These are phyloP conservation scores for Mythimna ferrago DNA, from an alignment of 2,888 invertebrate species.

Conservation along the genomic window DNA sequence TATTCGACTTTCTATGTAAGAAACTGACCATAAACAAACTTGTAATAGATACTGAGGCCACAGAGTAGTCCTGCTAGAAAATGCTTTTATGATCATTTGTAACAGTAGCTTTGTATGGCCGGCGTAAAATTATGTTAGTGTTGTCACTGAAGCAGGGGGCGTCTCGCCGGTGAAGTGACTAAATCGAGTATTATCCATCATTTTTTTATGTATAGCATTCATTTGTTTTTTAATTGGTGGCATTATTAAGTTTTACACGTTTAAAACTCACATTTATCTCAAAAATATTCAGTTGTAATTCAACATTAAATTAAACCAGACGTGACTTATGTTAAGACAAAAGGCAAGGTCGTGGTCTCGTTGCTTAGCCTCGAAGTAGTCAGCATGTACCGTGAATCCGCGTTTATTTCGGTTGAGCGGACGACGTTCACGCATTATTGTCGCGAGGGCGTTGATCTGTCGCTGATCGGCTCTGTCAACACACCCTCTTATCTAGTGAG, in stretches of 20 bases:
- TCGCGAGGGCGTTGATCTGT: slow-evolving; percentile 26
- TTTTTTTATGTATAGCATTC: slow-evolving; percentile 56
- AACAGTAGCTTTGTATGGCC: slow-evolving; percentile 60
- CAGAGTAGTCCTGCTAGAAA: slow-evolving; percentile 78
- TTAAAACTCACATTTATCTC: slow-evolving; percentile 46
- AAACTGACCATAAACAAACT: slow-evolving; percentile 59
- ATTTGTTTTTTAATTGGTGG: slow-evolving; percentile 55
- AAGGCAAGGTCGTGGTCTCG: slow-evolving; percentile 29
- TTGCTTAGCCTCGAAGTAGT: slow-evolving; percentile 25
- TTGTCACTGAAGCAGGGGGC: slow-evolving; percentile 34
- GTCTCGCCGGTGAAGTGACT: slow-evolving; percentile 46
- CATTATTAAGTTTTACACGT: slow-evolving; percentile 60
- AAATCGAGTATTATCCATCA: slow-evolving; percentile 62
- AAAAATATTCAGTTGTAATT: slow-evolving; percentile 37
- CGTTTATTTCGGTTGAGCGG: slow-evolving; percentile 19
- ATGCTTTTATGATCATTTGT: slow-evolving; percentile 62
- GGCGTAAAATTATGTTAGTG: slow-evolving; percentile 62
- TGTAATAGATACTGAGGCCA: slow-evolving; percentile 67
- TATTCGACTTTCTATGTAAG: slow-evolving; percentile 71
- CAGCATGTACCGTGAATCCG: slow-evolving; percentile 25
- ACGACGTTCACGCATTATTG: slow-evolving; percentile 8
- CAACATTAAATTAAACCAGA: slow-evolving; percentile 10
- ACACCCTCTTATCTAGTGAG: slow-evolving; percentile 30
- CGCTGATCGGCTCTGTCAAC: slow-evolving; percentile 24
- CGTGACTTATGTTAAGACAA: slow-evolving; percentile 14